phyloP scores from a whole-genome alignment of 64 coral and sea anemone genomes.

The Catalaphyllia jardinei region DNA sequence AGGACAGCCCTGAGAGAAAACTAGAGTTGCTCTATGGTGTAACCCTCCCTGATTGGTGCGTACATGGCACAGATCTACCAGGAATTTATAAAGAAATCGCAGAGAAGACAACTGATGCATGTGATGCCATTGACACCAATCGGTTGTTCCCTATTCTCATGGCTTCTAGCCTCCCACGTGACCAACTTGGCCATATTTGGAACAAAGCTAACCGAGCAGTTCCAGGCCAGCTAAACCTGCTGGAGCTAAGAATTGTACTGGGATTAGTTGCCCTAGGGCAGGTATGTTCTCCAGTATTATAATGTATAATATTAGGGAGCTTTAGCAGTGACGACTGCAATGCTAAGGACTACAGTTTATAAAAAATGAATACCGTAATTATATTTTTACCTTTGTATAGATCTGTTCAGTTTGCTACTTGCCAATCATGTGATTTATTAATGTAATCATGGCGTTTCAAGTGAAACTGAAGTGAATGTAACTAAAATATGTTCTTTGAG shows the following conservation, averaged over 20 bases:
- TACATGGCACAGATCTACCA: conserved; percentile 64
- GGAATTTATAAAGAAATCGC: conserved; percentile 84
- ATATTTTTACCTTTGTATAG: too few species aligned
- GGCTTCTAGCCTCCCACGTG: conserved; percentile 85
- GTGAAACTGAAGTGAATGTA: too few species aligned
- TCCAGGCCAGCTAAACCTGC: conserved; percentile 79
- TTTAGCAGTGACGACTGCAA: too few species aligned
- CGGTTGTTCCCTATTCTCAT: conserved; percentile 82
- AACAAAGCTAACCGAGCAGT: conserved; percentile 66
- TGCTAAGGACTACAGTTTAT: too few species aligned
- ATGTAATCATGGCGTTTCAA: too few species aligned
- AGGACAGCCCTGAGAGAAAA: conserved; percentile 64
- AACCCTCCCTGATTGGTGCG: conserved; percentile 80
- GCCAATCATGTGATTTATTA: too few species aligned
- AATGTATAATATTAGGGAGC: too few species aligned
- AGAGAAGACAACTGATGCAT: conserved; percentile 50
- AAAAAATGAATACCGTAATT: too few species aligned
- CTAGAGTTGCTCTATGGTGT: conserved; percentile 76
- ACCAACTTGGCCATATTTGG: conserved; percentile 90
- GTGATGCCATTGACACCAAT: conserved; percentile 75
- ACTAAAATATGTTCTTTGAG: too few species aligned
- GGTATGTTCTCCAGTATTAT: conserved; percentile 36
- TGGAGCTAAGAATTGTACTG: conserved; percentile 85
- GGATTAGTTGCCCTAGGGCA: conserved; percentile 91
- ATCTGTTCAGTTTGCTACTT: too few species aligned